Conservation (phyloP, 2,888 invertebrate genomes). For the Tenthredo scrophulariae region DNA sequence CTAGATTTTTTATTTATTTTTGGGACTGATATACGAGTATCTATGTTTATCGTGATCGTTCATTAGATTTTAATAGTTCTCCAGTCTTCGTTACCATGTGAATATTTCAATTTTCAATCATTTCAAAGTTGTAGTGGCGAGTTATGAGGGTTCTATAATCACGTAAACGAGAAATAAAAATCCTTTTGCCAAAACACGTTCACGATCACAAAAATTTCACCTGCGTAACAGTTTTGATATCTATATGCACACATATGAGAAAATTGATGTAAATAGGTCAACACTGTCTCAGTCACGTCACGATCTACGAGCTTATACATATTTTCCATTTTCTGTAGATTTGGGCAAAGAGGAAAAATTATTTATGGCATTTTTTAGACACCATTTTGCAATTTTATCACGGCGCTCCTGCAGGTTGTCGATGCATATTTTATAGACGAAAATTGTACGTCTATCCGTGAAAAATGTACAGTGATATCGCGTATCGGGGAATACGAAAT, state of each 20-base stretch:
- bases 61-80: background rate
- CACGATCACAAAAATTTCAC: background rate
- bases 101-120: background rate
- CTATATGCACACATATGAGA: background rate
- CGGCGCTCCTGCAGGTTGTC: constrained; percentile 14
- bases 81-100: background rate
- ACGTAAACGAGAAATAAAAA: background rate
- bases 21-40: background rate
- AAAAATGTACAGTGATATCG: background rate
- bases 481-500: background rate
- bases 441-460: constrained; percentile 4
- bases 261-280: constrained; percentile 28
- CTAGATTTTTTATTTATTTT: background rate
- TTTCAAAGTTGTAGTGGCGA: background rate
- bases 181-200: background rate
- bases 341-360: constrained; percentile 26
- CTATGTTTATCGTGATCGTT: background rate
- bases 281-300: constrained; percentile 21
- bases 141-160: background rate
- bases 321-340: background rate
- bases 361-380: constrained; percentile 35
- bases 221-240: background rate
- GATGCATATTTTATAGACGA: constrained; percentile 1
- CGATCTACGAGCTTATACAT: background rate
- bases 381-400: constrained; percentile 8